These are phyloP conservation scores for Cynoglossus semilaevis DNA, from an alignment of 2,113 vertebrate genomes.

Conservation along the genomic window DNA sequence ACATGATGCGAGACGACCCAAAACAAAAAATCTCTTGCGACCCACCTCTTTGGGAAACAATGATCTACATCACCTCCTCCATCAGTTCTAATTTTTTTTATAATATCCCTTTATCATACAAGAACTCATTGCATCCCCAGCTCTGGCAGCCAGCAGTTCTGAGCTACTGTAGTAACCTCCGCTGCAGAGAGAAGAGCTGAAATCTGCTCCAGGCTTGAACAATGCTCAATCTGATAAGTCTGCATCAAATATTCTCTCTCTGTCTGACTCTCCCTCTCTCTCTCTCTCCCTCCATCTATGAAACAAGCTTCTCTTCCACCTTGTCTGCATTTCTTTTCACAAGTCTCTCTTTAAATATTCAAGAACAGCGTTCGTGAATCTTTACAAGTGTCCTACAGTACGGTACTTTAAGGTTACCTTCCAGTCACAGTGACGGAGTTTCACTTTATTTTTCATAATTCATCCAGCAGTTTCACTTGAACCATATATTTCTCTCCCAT, in stretches of 20 bases:
- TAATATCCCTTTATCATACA: neutral
- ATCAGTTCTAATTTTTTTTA: too few relatives aligned
- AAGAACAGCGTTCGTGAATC: neutral
- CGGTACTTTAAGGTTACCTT: neutral
- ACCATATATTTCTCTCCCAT: too few relatives aligned
- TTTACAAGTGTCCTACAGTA: neutral
- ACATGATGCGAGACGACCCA: too few relatives aligned
- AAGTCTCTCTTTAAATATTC: neutral
- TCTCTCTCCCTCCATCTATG: neutral
- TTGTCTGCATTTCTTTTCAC: conserved; percentile 1
- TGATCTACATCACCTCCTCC: too few relatives aligned
- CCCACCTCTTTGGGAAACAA: too few relatives aligned
- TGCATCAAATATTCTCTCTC: neutral
- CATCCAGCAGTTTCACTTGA: too few relatives aligned
- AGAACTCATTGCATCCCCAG: neutral
- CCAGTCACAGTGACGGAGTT: neutral
- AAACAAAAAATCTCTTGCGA: too few relatives aligned
- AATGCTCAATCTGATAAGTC: conserved; percentile 23
- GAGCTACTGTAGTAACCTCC: conserved; percentile 18
- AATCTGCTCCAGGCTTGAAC: conserved; percentile 8
- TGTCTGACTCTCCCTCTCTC: neutral
- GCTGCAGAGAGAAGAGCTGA: conserved; percentile 14
- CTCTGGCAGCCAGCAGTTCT: neutral
- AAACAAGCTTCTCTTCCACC: neutral
- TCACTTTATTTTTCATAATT: neutral